A percentile compares a stretch with the other conserved stretches of the same genome.
Conservation (phyloP, 2,113 vertebrate species). For the Sceloporus tristichus region DNA sequence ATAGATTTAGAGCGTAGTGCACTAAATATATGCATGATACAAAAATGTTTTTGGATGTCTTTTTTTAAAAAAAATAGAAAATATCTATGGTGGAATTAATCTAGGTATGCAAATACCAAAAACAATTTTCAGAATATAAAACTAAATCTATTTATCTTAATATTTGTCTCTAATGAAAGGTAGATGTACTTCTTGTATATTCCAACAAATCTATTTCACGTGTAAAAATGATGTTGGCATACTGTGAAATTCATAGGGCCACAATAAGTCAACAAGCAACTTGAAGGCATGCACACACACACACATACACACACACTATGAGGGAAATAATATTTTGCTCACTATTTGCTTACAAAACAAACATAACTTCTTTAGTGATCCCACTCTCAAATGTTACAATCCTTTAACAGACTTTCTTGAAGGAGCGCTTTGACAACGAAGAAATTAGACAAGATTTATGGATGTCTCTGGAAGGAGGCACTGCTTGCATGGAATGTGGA, state of each 20-base stretch:
- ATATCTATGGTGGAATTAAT: neutral
- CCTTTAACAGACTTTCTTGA: conserved; percentile 87
- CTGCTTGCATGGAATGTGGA: conserved; percentile 92
- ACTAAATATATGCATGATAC: conserved; percentile 10
- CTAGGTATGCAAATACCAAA: neutral
- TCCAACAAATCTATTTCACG: neutral
- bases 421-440: conserved; percentile 97
- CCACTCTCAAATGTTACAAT: conserved; percentile 25
- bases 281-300: too few species aligned
- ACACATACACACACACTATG: too few species aligned
- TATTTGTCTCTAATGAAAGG: neutral
- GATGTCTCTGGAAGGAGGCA: conserved; percentile 94
- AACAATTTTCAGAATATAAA: neutral
- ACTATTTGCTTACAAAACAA: neutral
- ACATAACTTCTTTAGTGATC: neutral
- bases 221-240: neutral
- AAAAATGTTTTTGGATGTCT: neutral
- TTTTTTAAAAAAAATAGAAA: conserved; percentile 11
- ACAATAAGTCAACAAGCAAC: too few species aligned
- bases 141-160: neutral
- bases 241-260: neutral
- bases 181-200: neutral
- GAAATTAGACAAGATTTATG: conserved; percentile 90
- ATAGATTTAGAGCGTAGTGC: neutral
- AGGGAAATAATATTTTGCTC: conserved; percentile 1